A percentile compares a stretch with the other conserved stretches of the same genome.
These are phyloP conservation scores for Dolichallabes microphthalmus DNA, from an alignment of 2,113 vertebrate genomes.

Conservation along the genomic window DNA sequence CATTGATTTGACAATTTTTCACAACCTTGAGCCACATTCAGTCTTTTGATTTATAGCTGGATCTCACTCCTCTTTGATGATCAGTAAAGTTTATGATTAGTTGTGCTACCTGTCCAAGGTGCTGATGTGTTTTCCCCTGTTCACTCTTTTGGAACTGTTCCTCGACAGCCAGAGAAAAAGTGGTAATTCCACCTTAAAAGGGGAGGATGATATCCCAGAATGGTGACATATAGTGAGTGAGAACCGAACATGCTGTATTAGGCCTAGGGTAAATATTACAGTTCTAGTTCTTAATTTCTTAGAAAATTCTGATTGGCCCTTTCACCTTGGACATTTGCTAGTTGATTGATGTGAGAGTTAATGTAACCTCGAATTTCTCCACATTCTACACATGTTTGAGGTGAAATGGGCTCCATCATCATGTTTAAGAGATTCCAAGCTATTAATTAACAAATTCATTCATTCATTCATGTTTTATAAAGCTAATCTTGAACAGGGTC, in stretches of 20 bases:
- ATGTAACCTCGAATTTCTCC: not conserved
- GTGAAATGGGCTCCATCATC: no score
- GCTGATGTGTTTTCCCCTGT: not conserved
- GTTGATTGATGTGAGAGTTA: not conserved
- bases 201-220: not conserved
- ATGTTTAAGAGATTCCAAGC: no score
- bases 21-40: not conserved
- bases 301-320: not conserved
- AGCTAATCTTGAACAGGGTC: no score
- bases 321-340: not conserved
- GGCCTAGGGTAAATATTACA: not conserved
- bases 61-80: not conserved
- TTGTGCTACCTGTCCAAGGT: not conserved
- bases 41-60: not conserved
- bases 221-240: not conserved
- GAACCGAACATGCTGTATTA: not conserved
- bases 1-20: not conserved
- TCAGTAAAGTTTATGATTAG: not conserved
- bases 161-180: not conserved
- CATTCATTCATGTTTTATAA: no score
- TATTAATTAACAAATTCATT: no score
- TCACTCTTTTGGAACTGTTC: not conserved
- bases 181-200: no score
- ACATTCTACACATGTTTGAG: no score
- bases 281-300: not conserved